phyloP scores from a whole-genome alignment of 2,888 invertebrate species.

The Linnaemya tessellans region DNA sequence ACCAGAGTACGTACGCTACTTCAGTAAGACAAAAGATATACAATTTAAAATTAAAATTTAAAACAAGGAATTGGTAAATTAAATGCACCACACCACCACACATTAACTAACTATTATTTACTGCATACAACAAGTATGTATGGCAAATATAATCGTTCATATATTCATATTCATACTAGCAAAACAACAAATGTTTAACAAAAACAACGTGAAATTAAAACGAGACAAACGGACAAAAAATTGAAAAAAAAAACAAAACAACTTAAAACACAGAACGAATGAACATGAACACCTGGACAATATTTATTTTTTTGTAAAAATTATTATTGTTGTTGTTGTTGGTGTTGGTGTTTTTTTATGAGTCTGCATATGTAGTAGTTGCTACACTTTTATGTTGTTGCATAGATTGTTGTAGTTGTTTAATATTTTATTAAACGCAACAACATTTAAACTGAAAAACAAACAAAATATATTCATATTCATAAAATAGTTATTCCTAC shows the following conservation, averaged over 20 bases:
- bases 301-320: conserved; percentile 49
- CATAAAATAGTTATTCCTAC: conserved; percentile 19
- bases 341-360: too few relatives aligned
- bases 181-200: conserved; percentile 59
- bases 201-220: conserved; percentile 51
- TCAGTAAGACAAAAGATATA: background rate
- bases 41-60: conserved; percentile 33
- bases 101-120: conserved; percentile 37
- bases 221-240: conserved; percentile 37
- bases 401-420: conserved; percentile 40
- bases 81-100: conserved; percentile 32
- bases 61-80: conserved; percentile 57
- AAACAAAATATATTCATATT: conserved; percentile 49
- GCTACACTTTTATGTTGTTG: conserved; percentile 41
- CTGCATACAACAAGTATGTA: conserved; percentile 18
- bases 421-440: conserved; percentile 52
- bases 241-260: background rate
- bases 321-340: conserved; percentile 8
- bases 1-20: background rate
- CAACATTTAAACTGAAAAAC: conserved; percentile 40
- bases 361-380: conserved; percentile 50
- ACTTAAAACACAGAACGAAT: conserved; percentile 38
- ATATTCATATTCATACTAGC: conserved; percentile 37
- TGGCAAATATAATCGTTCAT: conserved; percentile 16
- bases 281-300: conserved; percentile 71